These are phyloP conservation scores for Neoniphon sammara DNA, from an alignment of 2,797 vertebrate genomes.

Conservation along the genomic window DNA sequence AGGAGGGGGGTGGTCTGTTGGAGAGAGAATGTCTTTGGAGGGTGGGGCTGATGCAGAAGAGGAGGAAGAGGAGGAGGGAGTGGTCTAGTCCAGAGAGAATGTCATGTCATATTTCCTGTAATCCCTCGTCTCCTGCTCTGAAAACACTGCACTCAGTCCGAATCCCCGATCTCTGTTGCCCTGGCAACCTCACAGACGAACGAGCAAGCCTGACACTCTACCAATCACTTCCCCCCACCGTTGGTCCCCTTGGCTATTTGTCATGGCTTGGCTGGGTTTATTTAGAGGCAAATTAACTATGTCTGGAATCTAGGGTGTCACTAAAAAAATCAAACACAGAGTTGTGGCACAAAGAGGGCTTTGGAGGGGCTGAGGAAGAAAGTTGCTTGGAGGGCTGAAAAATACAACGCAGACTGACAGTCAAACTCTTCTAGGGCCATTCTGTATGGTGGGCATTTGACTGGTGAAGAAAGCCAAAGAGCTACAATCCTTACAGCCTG, in stretches of 20 bases:
- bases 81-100: conserved; percentile 75
- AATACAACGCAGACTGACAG: conserved; percentile 50
- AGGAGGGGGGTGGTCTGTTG: conserved; percentile 55
- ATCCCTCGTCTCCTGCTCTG: conserved; percentile 82
- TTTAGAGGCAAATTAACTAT: conserved; percentile 88
- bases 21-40: conserved; percentile 61
- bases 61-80: conserved; percentile 43
- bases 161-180: conserved; percentile 78
- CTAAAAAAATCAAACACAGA: conserved; percentile 72
- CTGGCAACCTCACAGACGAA: conserved; percentile 83
- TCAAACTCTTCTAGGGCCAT: conserved; percentile 38
- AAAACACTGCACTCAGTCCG: conserved; percentile 79
- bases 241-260: conserved; percentile 82
- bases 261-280: conserved; percentile 87
- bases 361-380: conserved; percentile 47
- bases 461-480: conserved; percentile 32
- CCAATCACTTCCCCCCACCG: conserved; percentile 77
- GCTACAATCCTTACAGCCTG: conserved; percentile 39
- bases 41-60: conserved; percentile 53
- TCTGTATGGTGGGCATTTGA: conserved; percentile 43
- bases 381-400: conserved; percentile 50
- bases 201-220: conserved; percentile 80
- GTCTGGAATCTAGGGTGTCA: conserved; percentile 85
- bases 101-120: conserved; percentile 89
- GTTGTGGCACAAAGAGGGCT: conserved; percentile 69